phyloP scores from a whole-genome alignment of 2,113 vertebrate species.

The Hypocryptadius cinnamomeus region DNA sequence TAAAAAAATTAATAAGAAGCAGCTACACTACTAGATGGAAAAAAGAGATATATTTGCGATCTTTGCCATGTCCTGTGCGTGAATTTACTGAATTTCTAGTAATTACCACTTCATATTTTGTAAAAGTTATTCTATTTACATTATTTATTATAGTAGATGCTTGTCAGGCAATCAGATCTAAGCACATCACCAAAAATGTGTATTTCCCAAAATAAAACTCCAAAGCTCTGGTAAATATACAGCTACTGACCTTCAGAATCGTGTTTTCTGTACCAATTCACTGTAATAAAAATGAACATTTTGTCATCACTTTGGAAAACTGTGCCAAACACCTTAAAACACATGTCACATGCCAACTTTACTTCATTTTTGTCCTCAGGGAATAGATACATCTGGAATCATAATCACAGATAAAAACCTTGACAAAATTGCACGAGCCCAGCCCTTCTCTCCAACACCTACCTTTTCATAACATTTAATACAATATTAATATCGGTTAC shows the following conservation, averaged over 20 bases:
- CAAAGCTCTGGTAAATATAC: slow-evolving; percentile 27
- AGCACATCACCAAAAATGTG: not conserved
- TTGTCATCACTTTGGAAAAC: slow-evolving; percentile 78
- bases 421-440: slow-evolving; percentile 76
- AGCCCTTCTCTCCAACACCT: slow-evolving; percentile 64
- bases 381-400: slow-evolving; percentile 77
- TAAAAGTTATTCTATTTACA: not conserved
- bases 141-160: slow-evolving; percentile 29
- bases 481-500: slow-evolving; percentile 78
- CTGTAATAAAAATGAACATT: slow-evolving; percentile 74
- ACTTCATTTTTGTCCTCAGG: slow-evolving; percentile 70
- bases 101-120: not conserved
- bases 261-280: slow-evolving; percentile 59
- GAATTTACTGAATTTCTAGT: not conserved
- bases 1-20: not conserved
- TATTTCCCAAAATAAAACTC: slow-evolving; percentile 38
- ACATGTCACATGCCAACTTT: slow-evolving; percentile 76
- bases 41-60: not conserved
- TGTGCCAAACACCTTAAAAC: slow-evolving; percentile 78
- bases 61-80: not conserved
- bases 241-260: slow-evolving; percentile 60
- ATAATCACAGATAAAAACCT: slow-evolving; percentile 78
- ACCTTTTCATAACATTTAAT: slow-evolving; percentile 76
- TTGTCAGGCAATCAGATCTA: slow-evolving; percentile 20
- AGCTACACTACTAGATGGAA: not conserved